Percentiles rank a stretch among this genome's conserved stretches.
These are phyloP conservation scores for Phenganax marumi DNA, from an alignment of 92 coral and sea anemone genomes.

Conservation along the genomic window DNA sequence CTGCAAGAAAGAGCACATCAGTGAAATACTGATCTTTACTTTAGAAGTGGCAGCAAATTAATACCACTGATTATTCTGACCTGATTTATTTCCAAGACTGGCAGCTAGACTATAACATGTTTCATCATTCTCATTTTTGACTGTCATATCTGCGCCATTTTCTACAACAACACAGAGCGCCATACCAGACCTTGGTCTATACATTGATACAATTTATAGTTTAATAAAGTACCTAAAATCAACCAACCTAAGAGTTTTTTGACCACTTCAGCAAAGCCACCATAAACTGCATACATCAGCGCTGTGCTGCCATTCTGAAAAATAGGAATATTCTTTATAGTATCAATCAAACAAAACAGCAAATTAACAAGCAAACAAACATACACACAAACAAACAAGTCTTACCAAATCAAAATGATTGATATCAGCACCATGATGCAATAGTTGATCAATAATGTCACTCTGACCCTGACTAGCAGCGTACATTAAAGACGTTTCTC, in stretches of 20 bases:
- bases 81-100: slow-evolving; percentile 91
- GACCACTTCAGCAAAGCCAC: slow-evolving; percentile 87
- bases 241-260: slow-evolving; percentile 75
- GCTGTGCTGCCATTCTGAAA: slow-evolving; percentile 96
- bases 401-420: slow-evolving; percentile 78
- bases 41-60: neutral
- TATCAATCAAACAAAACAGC: neutral
- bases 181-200: neutral
- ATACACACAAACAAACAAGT: neutral
- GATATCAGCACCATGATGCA: slow-evolving; percentile 90
- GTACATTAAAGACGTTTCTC: slow-evolving; percentile 87
- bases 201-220: neutral
- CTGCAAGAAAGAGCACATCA: slow-evolving; percentile 52
- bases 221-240: neutral
- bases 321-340: neutral
- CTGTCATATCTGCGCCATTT: slow-evolving; percentile 92
- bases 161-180: slow-evolving; percentile 46
- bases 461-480: slow-evolving; percentile 97
- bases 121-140: slow-evolving; percentile 89
- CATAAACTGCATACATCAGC: slow-evolving; percentile 86
- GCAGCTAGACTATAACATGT: slow-evolving; percentile 83
- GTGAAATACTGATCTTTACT: neutral
- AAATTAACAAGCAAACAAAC: neutral
- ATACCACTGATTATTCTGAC: slow-evolving; percentile 39
- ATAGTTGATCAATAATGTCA: slow-evolving; percentile 81